These are phyloP conservation scores for Pseudomyrmex concolor DNA, from an alignment of 1,140 invertebrate genomes.

Conservation along the genomic window DNA sequence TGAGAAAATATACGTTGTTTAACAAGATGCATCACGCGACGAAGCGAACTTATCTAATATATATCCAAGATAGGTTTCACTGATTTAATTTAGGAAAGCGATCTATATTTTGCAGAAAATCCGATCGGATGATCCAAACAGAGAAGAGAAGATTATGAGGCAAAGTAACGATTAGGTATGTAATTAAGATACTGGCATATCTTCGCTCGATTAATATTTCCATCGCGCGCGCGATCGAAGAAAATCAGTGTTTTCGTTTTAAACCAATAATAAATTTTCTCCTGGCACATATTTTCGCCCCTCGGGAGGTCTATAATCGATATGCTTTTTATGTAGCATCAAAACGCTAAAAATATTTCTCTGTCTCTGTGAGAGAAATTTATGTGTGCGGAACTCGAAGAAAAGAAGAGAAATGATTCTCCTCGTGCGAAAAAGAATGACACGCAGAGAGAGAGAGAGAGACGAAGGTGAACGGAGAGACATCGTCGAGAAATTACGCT, in stretches of 20 bases:
- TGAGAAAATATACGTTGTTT: not conserved
- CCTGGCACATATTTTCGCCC: not conserved
- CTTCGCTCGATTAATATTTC: not conserved
- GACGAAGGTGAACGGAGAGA: conserved; percentile 22
- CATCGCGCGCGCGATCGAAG: not conserved
- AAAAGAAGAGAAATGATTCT: conserved; percentile 21
- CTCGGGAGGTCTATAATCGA: too few relatives aligned
- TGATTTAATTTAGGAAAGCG: conserved; percentile 30
- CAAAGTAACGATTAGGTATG: not conserved
- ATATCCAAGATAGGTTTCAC: not conserved
- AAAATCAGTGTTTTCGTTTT: not conserved
- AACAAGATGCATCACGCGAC: conserved; percentile 18
- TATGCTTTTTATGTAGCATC: too few relatives aligned
- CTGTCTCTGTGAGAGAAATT: conserved; percentile 19
- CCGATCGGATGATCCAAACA: not conserved
- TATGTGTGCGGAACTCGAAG: not conserved
- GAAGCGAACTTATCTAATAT: not conserved
- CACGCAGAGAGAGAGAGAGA: not conserved
- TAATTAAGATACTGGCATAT: not conserved
- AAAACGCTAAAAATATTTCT: conserved; percentile 3
- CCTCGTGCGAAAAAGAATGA: conserved; percentile 19
- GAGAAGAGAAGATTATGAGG: too few relatives aligned
- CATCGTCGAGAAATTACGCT: conserved; percentile 34
- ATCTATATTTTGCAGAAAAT: conserved; percentile 2
- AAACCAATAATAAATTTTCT: conserved; percentile 18